phyloP scores from a whole-genome alignment of 2,113 vertebrate species.

The Lethenteron reissneri region DNA sequence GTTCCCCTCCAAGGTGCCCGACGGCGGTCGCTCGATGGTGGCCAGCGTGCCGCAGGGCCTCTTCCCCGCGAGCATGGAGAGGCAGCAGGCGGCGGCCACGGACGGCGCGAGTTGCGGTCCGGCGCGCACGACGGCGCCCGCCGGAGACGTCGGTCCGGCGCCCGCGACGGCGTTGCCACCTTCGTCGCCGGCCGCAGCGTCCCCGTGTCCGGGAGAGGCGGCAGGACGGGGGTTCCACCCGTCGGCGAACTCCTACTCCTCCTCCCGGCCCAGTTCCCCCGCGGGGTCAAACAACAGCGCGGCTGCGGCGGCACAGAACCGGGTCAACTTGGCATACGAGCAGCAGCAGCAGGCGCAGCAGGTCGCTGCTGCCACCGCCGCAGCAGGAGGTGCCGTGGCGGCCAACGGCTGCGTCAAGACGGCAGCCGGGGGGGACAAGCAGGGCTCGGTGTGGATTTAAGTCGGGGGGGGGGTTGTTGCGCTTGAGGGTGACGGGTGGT shows the following conservation, averaged over 20 bases:
- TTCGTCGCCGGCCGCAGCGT: slow-evolving; percentile 41
- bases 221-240: too few relatives aligned
- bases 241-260: too few relatives aligned
- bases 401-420: neutral
- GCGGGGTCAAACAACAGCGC: slow-evolving; percentile 15
- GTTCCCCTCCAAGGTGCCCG: slow-evolving; percentile 15
- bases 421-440: neutral
- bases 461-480: neutral
- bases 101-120: slow-evolving; percentile 34
- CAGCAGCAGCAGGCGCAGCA: slow-evolving; percentile 32
- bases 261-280: too few relatives aligned
- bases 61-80: slow-evolving; percentile 18
- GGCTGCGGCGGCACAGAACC: slow-evolving; percentile 42
- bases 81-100: slow-evolving; percentile 17
- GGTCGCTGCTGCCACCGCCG: slow-evolving; percentile 15
- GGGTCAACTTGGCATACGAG: slow-evolving; percentile 51
- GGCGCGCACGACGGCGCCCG: slow-evolving; percentile 43
- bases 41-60: slow-evolving; percentile 25
- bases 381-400: neutral
- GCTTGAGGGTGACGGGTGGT: neutral
- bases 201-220: slow-evolving; percentile 23
- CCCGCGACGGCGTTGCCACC: slow-evolving; percentile 13
- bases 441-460: neutral
- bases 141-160: slow-evolving; percentile 50
- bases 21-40: slow-evolving; percentile 16